Conservation (phyloP, 2,888 invertebrate genomes). For the Coremacera marginata region DNA sequence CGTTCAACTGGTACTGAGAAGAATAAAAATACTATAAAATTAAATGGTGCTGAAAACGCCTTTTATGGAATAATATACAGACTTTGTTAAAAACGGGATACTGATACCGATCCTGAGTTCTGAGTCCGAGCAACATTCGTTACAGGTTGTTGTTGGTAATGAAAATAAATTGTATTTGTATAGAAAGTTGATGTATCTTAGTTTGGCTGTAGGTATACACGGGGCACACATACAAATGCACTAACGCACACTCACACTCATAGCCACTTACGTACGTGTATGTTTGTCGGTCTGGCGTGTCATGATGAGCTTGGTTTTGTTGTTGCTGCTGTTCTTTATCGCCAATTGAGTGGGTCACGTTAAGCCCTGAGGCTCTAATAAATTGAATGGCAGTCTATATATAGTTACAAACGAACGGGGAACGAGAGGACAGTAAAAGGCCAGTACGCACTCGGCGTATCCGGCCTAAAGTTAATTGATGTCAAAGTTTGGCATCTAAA, state of each 20-base stretch:
- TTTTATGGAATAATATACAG: constrained; percentile 1
- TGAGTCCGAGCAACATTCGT: constrained; percentile 1
- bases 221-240: no score
- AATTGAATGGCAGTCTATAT: constrained; percentile 2
- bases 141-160: constrained; percentile 38
- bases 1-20: not conserved
- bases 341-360: constrained; percentile 10
- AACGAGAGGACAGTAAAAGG: no score
- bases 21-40: no score
- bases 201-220: not conserved
- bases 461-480: not conserved
- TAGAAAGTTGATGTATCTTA: not conserved
- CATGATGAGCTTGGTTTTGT: not conserved
- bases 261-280: no score
- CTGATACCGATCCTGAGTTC: not conserved
- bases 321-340: not conserved
- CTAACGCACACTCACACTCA: no score
- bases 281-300: not conserved
- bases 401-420: not conserved
- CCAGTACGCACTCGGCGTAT: not conserved
- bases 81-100: not conserved
- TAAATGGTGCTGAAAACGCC: constrained; percentile 6
- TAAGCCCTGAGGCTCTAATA: not conserved
- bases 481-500: not conserved
- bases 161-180: constrained; percentile 17